phyloP scores from a whole-genome alignment of 2,113 vertebrate genomes.

The Dipodomys ordii region DNA sequence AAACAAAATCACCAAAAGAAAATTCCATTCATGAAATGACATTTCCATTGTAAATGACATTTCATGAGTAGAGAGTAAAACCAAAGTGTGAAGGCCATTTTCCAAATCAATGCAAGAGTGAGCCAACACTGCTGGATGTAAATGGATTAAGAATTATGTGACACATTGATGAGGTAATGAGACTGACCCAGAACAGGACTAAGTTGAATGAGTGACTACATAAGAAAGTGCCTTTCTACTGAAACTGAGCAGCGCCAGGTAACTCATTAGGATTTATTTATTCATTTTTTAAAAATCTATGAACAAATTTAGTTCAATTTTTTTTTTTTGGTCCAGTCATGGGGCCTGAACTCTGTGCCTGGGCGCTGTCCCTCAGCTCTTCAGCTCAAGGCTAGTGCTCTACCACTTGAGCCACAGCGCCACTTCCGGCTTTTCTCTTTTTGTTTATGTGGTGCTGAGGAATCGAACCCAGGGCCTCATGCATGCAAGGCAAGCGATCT shows the following conservation, averaged over 20 bases:
- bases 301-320: not conserved
- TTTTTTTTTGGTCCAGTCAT: too few species aligned
- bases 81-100: constrained; percentile 41
- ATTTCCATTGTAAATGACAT: not conserved
- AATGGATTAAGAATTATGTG: constrained; percentile 2
- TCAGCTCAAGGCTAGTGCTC: too few species aligned
- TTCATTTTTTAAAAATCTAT: too few species aligned
- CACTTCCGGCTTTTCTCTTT: too few species aligned
- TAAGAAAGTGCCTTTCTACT: not conserved
- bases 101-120: constrained; percentile 18
- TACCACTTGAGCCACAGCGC: too few species aligned
- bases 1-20: not conserved
- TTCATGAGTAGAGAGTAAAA: constrained; percentile 44
- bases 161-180: not conserved
- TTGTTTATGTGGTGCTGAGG: too few species aligned
- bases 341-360: too few species aligned
- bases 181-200: not conserved
- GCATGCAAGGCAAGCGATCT: too few species aligned
- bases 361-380: too few species aligned
- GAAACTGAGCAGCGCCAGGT: not conserved
- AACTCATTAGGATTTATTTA: not conserved
- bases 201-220: not conserved
- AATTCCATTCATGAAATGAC: constrained; percentile 36
- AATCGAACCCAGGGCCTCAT: too few species aligned
- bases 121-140: constrained; percentile 44